Conservation (phyloP, 2,113 vertebrate genomes). For the Cettia cetti region DNA sequence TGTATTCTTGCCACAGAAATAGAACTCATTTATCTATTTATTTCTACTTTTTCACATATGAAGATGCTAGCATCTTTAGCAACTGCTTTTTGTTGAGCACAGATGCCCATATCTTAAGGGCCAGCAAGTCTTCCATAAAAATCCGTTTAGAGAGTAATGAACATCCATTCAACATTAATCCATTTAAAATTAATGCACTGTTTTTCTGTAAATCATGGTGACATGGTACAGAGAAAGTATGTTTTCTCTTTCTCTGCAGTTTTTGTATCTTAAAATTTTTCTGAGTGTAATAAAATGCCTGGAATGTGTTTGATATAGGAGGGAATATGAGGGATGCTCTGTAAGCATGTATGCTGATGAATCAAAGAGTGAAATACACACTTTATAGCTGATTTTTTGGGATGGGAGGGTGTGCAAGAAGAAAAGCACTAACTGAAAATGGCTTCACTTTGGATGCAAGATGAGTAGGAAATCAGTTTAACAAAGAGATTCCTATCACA, state of each 20-base stretch:
- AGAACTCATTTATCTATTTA: not conserved
- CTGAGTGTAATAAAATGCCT: not conserved
- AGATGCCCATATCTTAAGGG: not conserved
- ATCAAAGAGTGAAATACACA: not conserved
- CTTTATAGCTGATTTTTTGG: not conserved
- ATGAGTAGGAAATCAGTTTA: not conserved
- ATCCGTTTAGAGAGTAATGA: not conserved
- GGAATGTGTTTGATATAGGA: not conserved
- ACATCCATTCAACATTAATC: not conserved
- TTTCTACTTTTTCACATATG: not conserved
- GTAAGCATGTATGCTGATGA: not conserved
- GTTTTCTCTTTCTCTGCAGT: not conserved
- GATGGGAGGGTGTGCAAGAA: rapidly evolving
- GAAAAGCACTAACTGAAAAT: not conserved
- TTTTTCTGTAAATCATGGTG: not conserved
- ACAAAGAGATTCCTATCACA: not conserved
- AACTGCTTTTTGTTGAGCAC: not conserved
- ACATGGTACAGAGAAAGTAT: not conserved
- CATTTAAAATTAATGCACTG: not conserved
- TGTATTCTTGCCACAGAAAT: not conserved
- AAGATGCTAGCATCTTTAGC: not conserved
- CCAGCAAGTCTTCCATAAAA: not conserved
- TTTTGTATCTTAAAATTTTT: not conserved
- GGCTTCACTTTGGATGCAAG: not conserved
- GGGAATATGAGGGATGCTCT: not conserved